Evolutionary conservation across 2,797 vertebrate genomes (phyloP).

Genomic region (Lithobates pipiens): DNA sequence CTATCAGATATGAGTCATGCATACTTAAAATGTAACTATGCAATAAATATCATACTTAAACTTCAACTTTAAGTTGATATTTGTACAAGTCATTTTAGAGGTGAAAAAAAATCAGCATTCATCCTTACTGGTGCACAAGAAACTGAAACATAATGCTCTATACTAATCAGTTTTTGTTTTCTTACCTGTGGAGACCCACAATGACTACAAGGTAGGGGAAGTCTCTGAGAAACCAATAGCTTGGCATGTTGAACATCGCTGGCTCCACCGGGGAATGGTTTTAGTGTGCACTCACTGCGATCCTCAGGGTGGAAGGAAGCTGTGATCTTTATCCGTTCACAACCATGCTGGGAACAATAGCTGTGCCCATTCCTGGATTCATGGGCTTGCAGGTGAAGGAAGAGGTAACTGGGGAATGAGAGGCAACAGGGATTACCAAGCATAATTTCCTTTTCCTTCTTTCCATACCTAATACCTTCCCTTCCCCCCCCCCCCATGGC

Average conservation of each 20-base stretch:
- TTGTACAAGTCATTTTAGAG: too few species aligned
- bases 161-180: not conserved
- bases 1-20: too few species aligned
- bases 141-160: too few species aligned
- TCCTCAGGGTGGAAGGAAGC: conserved; percentile 21
- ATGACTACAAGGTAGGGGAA: conserved; percentile 13
- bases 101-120: too few species aligned
- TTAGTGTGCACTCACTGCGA: conserved; percentile 59
- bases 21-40: too few species aligned
- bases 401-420: conserved; percentile 64
- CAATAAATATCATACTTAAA: too few species aligned
- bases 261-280: conserved; percentile 54
- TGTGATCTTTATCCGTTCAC: conserved; percentile 66
- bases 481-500: too few species aligned
- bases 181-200: conserved; percentile 68
- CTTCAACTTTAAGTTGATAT: too few species aligned
- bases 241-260: not conserved
- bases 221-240: not conserved
- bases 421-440: not conserved
- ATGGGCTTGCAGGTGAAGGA: conserved; percentile 66
- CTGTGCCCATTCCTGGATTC: conserved; percentile 64
- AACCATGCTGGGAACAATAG: conserved; percentile 71
- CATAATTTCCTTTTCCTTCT: not conserved
- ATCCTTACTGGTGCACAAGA: too few species aligned
- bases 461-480: too few species aligned